Evolutionary conservation across 2,888 invertebrate species (phyloP).

Genomic region (Lasioglossum zephyrum): DNA sequence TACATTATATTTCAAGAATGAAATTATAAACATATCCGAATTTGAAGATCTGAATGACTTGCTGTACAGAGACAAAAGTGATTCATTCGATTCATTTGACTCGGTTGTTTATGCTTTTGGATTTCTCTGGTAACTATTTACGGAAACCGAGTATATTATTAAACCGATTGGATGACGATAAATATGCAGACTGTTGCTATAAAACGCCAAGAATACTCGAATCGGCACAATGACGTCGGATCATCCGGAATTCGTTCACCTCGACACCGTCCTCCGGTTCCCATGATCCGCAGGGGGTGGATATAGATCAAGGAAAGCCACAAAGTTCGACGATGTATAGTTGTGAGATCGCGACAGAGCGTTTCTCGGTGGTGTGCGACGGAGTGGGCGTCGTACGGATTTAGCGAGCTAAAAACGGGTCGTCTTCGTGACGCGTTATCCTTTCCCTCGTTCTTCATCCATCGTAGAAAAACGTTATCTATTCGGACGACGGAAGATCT

Average conservation of each 20-base stretch:
- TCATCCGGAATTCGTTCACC: not conserved
- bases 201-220: not conserved
- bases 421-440: conserved; percentile 78
- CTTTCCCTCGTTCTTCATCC: conserved; percentile 49
- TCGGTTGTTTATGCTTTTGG: not conserved
- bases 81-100: not conserved
- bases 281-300: conserved; percentile 24
- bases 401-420: conserved; percentile 82
- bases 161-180: not conserved
- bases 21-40: not conserved
- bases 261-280: conserved; percentile 3
- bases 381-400: conserved; percentile 82
- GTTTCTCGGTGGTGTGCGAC: conserved; percentile 66
- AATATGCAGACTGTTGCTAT: not conserved
- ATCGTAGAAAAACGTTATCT: conserved; percentile 42
- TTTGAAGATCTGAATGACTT: not conserved
- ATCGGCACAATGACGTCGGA: not conserved
- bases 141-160: not conserved
- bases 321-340: conserved; percentile 36
- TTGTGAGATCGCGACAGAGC: conserved; percentile 37
- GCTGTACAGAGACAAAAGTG: not conserved
- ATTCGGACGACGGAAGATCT: not conserved
- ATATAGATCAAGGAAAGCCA: conserved; percentile 57
- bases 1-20: not conserved
- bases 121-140: not conserved